These are phyloP conservation scores for Augochlorella aurata DNA, from an alignment of 2,888 invertebrate species.

Conservation along the genomic window DNA sequence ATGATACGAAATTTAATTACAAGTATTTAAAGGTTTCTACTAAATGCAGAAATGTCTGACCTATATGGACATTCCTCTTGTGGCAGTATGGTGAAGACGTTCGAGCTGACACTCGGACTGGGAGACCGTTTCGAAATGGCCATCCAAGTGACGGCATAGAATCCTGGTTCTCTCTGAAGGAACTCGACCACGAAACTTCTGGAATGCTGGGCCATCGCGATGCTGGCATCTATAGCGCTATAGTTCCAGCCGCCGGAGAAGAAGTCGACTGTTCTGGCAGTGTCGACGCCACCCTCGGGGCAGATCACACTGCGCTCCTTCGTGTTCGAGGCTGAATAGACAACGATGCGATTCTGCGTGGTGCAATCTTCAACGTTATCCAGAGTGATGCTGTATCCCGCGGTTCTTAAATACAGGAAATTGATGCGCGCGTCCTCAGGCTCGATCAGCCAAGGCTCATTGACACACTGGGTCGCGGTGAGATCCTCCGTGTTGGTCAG, in stretches of 20 bases:
- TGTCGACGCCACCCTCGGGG: constrained; percentile 82
- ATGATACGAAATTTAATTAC: not conserved
- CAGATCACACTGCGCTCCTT: constrained; percentile 86
- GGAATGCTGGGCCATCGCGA: constrained; percentile 82
- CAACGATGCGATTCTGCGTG: constrained; percentile 88
- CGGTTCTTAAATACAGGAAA: constrained; percentile 88
- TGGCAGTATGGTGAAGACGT: constrained; percentile 73
- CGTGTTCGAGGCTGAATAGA: constrained; percentile 88
- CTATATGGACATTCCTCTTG: constrained; percentile 88
- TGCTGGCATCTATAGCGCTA: constrained; percentile 65
- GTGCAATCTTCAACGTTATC: constrained; percentile 83
- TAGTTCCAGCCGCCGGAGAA: constrained; percentile 88
- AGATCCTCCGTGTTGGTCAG: constrained; percentile 74
- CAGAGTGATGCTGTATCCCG: constrained; percentile 85
- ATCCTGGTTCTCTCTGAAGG: constrained; percentile 88
- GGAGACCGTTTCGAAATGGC: constrained; percentile 88
- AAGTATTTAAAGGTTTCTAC: not conserved
- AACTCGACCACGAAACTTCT: constrained; percentile 90
- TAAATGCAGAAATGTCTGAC: constrained; percentile 78
- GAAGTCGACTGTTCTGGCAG: constrained; percentile 84
- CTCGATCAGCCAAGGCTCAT: constrained; percentile 90
- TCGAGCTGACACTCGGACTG: constrained; percentile 64
- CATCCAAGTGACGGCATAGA: constrained; percentile 90
- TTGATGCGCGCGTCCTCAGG: constrained; percentile 88
- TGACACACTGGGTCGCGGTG: constrained; percentile 84